Percentiles rank a stretch among this genome's conserved stretches.
phyloP scores from a whole-genome alignment of 2,888 invertebrate species.

The Dynastes grantii region DNA sequence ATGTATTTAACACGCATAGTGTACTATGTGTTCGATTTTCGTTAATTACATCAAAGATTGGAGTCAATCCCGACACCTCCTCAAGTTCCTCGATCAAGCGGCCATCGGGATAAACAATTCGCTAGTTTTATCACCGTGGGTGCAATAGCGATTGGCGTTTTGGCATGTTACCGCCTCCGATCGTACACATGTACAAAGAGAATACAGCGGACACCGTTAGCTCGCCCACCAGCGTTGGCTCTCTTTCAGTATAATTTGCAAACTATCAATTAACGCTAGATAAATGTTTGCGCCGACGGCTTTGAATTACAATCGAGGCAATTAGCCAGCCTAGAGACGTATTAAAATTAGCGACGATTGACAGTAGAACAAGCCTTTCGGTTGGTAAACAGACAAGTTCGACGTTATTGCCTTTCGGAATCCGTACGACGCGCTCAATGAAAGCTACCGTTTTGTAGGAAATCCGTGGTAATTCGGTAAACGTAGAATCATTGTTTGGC shows the following conservation, averaged over 20 bases:
- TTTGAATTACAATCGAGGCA: slow-evolving; percentile 15
- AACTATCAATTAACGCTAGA: slow-evolving; percentile 18
- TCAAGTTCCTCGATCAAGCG: too few species aligned
- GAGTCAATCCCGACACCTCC: too few species aligned
- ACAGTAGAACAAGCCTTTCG: not conserved
- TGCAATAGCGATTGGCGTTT: not conserved
- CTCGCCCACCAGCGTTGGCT: not conserved
- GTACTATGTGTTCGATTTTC: too few species aligned
- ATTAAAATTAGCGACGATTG: slow-evolving; percentile 19
- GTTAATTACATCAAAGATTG: too few species aligned
- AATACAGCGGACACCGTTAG: not conserved
- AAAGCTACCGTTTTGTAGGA: too few species aligned
- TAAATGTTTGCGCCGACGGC: slow-evolving; percentile 7
- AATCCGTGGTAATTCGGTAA: too few species aligned
- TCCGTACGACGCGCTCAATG: not conserved
- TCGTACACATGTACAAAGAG: not conserved
- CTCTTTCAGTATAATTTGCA: slow-evolving; percentile 10
- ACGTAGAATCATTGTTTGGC: too few species aligned
- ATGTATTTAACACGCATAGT: too few species aligned
- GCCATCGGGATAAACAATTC: not conserved
- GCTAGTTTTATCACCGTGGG: not conserved
- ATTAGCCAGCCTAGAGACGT: not conserved
- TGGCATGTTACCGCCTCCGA: not conserved
- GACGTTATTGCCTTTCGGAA: slow-evolving; percentile 8
- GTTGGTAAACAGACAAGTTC: not conserved